phyloP scores from a whole-genome alignment of 2,797 vertebrate species.

The Lutjanus argentimaculatus region DNA sequence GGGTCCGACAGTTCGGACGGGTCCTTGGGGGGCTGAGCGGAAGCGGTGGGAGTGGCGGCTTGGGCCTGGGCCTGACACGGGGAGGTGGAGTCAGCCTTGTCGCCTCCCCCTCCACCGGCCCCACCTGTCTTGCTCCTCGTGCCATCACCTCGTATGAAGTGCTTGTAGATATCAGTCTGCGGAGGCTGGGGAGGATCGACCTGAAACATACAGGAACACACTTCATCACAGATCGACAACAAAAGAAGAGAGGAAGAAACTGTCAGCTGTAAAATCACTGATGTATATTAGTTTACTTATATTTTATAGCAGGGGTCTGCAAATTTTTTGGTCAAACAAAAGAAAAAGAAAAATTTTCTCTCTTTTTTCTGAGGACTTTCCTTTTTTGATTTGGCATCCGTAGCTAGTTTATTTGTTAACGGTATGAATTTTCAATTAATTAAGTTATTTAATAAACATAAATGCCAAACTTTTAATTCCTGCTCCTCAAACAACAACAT shows the following conservation, averaged over 20 bases:
- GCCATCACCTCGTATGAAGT: conserved; percentile 92
- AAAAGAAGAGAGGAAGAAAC: background rate
- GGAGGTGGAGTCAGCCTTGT: conserved; percentile 86
- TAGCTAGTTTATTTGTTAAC: too few relatives aligned
- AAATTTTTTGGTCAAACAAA: too few relatives aligned
- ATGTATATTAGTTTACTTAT: too few relatives aligned
- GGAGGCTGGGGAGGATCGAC: conserved; percentile 86
- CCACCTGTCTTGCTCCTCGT: conserved; percentile 72
- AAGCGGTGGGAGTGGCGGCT: conserved; percentile 80
- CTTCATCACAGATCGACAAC: background rate
- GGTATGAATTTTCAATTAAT: too few relatives aligned
- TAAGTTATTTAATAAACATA: too few relatives aligned
- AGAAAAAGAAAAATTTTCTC: too few relatives aligned
- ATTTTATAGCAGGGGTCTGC: too few relatives aligned
- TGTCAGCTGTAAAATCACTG: background rate
- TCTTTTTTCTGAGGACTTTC: too few relatives aligned
- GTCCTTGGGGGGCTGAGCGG: conserved; percentile 69
- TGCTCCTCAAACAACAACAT: too few relatives aligned
- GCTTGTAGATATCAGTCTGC: conserved; percentile 92
- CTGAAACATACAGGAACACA: conserved; percentile 53
- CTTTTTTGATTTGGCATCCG: too few relatives aligned
- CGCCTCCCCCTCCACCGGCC: conserved; percentile 64
- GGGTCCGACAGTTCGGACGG: conserved; percentile 84
- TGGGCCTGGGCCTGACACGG: conserved; percentile 79
- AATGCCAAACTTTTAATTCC: too few relatives aligned